Evolutionary conservation across 2,888 invertebrate genomes (phyloP).

Genomic region (Leuctra nigra): DNA sequence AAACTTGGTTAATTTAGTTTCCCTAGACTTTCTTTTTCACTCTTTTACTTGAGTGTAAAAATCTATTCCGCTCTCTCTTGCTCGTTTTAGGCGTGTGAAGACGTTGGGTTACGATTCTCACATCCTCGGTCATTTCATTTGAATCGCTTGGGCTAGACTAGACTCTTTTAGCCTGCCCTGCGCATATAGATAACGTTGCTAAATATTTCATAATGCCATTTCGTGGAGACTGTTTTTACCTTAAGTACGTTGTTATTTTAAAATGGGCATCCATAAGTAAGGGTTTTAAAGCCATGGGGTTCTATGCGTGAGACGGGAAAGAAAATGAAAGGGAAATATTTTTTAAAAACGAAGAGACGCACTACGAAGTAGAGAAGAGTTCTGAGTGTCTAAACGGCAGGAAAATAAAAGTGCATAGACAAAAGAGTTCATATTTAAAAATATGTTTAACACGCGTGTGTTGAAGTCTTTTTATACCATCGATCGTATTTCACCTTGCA

Average conservation of each 20-base stretch:
- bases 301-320: not conserved
- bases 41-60: not conserved
- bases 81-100: not conserved
- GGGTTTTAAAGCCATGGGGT: not conserved
- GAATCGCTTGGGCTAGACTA: too few species aligned
- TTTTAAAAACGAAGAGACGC: too few species aligned
- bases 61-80: not conserved
- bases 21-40: not conserved
- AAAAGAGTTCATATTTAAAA: too few species aligned
- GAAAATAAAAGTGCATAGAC: too few species aligned
- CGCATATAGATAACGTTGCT: not conserved
- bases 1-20: not conserved
- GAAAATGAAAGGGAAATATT: not conserved
- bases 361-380: too few species aligned
- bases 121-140: not conserved
- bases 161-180: too few species aligned
- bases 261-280: not conserved
- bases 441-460: too few species aligned
- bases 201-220: conserved; percentile 4
- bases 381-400: too few species aligned
- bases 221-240: not conserved
- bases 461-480: too few species aligned
- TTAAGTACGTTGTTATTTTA: not conserved
- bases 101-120: not conserved
- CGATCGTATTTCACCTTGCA: too few species aligned